Evolutionary conservation across 1,140 invertebrate genomes (phyloP), one percentile per base, ranked within the genome.

Genomic region (Procambarus virginalis): DNA sequence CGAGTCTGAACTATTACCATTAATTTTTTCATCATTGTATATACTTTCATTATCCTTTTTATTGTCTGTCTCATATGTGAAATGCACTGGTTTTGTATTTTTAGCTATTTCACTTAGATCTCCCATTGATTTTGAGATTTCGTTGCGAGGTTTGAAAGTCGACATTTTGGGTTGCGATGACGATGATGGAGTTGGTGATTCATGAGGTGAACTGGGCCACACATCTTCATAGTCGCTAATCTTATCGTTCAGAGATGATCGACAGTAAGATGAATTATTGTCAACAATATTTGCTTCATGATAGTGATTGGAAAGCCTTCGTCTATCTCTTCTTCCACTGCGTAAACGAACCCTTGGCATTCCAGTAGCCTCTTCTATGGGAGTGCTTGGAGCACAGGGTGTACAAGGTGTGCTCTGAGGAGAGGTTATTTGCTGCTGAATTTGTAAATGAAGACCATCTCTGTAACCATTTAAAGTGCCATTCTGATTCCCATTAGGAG

Each of bases 171-270:
- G 85, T 17, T 84, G 87, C 14, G 78, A 58, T 48, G 86, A 51
- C 49, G 60, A 86, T 17, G 77, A 88, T 12, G 84, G 91, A 17
- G 82, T 60, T 9, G 77, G 92, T 95, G 95, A 10, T 94, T 95
- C 78, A 94, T 95, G 95, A 58, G 95, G 95, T 0, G 94, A 94
- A 76, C 95, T 96, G 64, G 96, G 96, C 98, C 98, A 99, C 91
- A 99, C 96, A 93, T 99, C 98, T 94, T 99, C 98, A 93, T 99
- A 99, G 94, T 99, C 98, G 88, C 97, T 98, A 46, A 97, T 96
- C 94, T 98, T 98, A 93, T 99, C 98, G 76, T 97, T 96, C 9
- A 98, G 94, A 8, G 96, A 97, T 93, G 97, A 98, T 89, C 96
- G 95, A 92, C 97, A 98, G 93, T 98, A 98, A 20, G 96, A 94